phyloP scores from a whole-genome alignment of 2,888 invertebrate genomes.

The Oscheius sp. region DNA sequence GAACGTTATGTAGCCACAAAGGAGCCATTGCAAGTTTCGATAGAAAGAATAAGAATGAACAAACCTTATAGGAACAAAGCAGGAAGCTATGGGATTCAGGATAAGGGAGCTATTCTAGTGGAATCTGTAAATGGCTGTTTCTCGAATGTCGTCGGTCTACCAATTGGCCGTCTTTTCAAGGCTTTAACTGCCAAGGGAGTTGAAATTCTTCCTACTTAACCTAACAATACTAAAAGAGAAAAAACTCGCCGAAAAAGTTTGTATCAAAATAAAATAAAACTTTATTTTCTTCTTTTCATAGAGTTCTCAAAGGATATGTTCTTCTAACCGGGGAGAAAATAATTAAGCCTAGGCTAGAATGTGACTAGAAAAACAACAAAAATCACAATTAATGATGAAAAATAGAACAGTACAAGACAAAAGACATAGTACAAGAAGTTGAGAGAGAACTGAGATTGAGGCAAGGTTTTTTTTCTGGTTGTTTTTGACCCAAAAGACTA shows the following conservation, averaged over 20 bases:
- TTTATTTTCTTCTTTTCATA: not conserved
- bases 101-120: slow-evolving; percentile 83
- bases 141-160: slow-evolving; percentile 88
- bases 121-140: slow-evolving; percentile 84
- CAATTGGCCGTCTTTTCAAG: slow-evolving; percentile 73
- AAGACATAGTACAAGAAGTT: not conserved
- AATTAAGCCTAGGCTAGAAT: not conserved
- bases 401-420: not conserved
- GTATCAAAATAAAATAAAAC: not conserved
- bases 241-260: not conserved
- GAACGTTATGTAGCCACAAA: slow-evolving; percentile 84
- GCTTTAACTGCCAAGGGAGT: slow-evolving; percentile 13
- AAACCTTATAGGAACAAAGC: slow-evolving; percentile 76
- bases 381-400: slow-evolving; percentile 17
- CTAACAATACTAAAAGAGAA: not conserved
- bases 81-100: slow-evolving; percentile 90
- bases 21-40: slow-evolving; percentile 84
- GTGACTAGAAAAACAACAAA: slow-evolving; percentile 8
- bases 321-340: slow-evolving; percentile 8
- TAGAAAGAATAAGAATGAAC: not conserved
- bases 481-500: slow-evolving; percentile 18
- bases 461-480: slow-evolving; percentile 7
- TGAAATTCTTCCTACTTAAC: not conserved
- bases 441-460: slow-evolving; percentile 3
- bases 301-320: slow-evolving; percentile 1